A percentile compares a stretch with the other conserved stretches of the same genome.
phyloP scores from a whole-genome alignment of 2,888 invertebrate genomes.

The Mayetiola destructor region DNA sequence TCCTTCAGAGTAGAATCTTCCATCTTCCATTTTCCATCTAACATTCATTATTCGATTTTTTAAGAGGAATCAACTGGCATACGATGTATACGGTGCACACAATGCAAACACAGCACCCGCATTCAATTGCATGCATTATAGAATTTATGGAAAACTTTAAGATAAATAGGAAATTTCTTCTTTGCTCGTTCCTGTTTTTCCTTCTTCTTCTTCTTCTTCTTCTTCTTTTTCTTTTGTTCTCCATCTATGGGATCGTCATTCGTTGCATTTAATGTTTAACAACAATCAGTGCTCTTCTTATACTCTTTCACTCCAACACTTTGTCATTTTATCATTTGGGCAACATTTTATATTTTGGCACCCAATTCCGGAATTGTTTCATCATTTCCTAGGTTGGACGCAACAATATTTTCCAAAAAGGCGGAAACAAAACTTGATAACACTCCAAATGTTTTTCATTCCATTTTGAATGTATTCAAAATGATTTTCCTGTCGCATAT shows the following conservation, averaged over 20 bases:
- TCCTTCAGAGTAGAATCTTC: no score
- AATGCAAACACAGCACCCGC: neutral
- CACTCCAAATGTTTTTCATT: neutral
- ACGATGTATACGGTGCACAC: no score
- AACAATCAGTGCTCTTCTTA: neutral
- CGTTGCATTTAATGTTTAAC: neutral
- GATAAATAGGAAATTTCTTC: neutral
- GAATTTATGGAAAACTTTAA: slow-evolving; percentile 1
- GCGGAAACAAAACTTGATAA: neutral
- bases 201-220: neutral
- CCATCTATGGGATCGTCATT: neutral
- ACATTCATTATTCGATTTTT: no score
- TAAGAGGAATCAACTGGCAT: no score
- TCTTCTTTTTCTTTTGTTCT: neutral
- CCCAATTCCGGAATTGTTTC: neutral
- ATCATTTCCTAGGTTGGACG: neutral
- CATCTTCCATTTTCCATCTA: no score
- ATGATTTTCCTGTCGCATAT: no score
- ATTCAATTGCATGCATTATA: neutral
- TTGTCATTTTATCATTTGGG: neutral
- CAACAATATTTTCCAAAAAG: neutral
- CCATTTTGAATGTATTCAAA: no score
- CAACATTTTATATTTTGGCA: neutral
- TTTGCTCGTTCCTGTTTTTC: neutral
- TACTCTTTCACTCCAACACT: neutral